These are phyloP conservation scores for Leptodirus hochenwartii DNA, from an alignment of 2,888 invertebrate species.

Conservation along the genomic window DNA sequence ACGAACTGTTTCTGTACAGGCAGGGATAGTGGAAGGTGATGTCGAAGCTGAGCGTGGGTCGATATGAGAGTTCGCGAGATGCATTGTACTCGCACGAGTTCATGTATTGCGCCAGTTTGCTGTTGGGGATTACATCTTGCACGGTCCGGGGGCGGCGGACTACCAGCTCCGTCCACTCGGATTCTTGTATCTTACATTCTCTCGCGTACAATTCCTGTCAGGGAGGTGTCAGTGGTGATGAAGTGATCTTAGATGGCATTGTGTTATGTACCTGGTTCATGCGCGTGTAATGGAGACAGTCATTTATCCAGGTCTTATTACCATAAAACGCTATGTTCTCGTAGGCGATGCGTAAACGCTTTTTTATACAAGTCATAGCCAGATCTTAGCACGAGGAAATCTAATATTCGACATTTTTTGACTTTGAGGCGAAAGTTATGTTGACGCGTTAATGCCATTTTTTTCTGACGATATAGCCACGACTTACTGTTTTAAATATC, in stretches of 20 bases:
- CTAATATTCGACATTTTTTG: too few relatives aligned
- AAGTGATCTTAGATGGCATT: constrained; percentile 2
- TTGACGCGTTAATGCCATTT: too few relatives aligned
- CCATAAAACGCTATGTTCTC: constrained; percentile 22
- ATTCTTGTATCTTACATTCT: constrained; percentile 17
- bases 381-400: too few relatives aligned
- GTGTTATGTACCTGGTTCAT: constrained; percentile 19
- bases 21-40: constrained; percentile 14
- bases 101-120: constrained; percentile 35
- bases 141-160: constrained; percentile 29
- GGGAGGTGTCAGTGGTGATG: too few relatives aligned
- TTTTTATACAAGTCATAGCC: too few relatives aligned
- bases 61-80: constrained; percentile 27
- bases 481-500: too few relatives aligned
- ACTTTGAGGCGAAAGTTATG: too few relatives aligned
- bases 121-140: constrained; percentile 43
- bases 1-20: constrained; percentile 10
- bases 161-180: constrained; percentile 16
- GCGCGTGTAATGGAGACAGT: constrained; percentile 17
- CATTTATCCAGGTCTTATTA: constrained; percentile 21
- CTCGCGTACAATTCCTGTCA: constrained; percentile 20
- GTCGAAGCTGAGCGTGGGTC: constrained; percentile 13
- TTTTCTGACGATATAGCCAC: too few relatives aligned
- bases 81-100: constrained; percentile 30
- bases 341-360: too few relatives aligned